Conservation (phyloP, 2,888 invertebrate genomes). For the Eilema caniola region DNA sequence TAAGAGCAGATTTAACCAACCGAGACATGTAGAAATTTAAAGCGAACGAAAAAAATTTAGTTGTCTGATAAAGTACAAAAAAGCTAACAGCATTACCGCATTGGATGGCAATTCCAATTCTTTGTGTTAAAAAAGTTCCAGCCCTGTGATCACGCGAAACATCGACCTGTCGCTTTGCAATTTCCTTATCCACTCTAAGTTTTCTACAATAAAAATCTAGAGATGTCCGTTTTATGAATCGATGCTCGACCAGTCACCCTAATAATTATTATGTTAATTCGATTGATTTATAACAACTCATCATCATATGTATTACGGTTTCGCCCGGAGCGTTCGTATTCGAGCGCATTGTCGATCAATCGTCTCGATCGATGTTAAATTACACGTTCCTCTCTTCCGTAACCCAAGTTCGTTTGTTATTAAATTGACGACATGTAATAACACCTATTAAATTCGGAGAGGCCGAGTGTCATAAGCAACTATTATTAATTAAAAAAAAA, state of each 20-base stretch:
- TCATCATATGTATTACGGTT: constrained; percentile 63
- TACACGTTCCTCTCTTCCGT: constrained; percentile 73
- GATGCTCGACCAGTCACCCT: constrained; percentile 51
- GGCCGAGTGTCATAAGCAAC: constrained; percentile 59
- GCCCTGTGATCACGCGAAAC: neutral
- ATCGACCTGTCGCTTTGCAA: neutral
- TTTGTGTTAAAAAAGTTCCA: neutral
- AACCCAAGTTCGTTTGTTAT: constrained; percentile 69
- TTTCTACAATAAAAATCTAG: constrained; percentile 42
- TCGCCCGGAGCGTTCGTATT: constrained; percentile 64
- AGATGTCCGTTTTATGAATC: constrained; percentile 45
- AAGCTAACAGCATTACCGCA: no score
- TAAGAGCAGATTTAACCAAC: neutral
- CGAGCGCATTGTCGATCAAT: constrained; percentile 68
- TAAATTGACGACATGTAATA: constrained; percentile 75
- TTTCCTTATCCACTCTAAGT: neutral
- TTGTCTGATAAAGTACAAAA: no score
- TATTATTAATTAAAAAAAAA: constrained; percentile 66
- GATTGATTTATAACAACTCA: constrained; percentile 68
- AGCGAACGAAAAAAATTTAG: neutral
- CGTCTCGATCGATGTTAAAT: constrained; percentile 68
- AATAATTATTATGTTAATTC: constrained; percentile 60
- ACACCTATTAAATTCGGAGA: constrained; percentile 65
- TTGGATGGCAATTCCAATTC: neutral
- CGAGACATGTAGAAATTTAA: neutral